These are phyloP conservation scores for Orientallactaga bullata DNA, from an alignment of 2,113 vertebrate species.

Conservation along the genomic window DNA sequence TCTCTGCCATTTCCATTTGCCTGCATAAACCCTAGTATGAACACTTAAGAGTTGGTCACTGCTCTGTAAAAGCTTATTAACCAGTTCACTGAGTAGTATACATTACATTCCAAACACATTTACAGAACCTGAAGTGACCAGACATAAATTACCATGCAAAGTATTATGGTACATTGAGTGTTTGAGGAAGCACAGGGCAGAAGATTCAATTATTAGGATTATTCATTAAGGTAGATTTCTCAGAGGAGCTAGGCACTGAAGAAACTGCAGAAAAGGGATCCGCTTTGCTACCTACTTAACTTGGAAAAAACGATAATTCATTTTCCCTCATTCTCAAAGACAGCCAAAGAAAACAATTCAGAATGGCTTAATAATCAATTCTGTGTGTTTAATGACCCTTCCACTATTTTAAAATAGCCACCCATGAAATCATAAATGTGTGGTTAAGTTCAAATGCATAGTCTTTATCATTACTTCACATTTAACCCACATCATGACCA, in stretches of 20 bases:
- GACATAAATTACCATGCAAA: conserved; percentile 65
- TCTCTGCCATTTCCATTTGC: neutral
- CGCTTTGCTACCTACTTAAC: conserved; percentile 20
- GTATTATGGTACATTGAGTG: conserved; percentile 72
- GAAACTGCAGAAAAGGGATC: conserved; percentile 63
- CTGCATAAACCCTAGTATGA: neutral
- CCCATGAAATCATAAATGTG: conserved; percentile 42
- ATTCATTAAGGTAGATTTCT: conserved; percentile 73
- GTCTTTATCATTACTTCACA: conserved; percentile 24
- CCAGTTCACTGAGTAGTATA: conserved; percentile 54
- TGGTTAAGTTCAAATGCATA: conserved; percentile 50
- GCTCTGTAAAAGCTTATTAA: conserved; percentile 58
- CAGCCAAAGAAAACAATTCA: conserved; percentile 63
- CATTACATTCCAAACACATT: conserved; percentile 56
- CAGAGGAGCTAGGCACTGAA: conserved; percentile 53
- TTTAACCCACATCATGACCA: conserved; percentile 22
- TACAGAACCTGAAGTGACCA: conserved; percentile 57
- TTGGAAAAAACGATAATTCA: conserved; percentile 57
- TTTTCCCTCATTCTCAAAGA: conserved; percentile 57
- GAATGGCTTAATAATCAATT: conserved; percentile 22
- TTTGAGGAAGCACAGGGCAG: conserved; percentile 63
- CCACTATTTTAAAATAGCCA: conserved; percentile 61
- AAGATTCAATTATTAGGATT: conserved; percentile 70
- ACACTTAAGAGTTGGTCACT: conserved; percentile 14
- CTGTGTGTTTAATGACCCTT: conserved; percentile 57